Conservation (phyloP, 92 coral and sea anemone genomes). For the Epizoanthus illoricatus region DNA sequence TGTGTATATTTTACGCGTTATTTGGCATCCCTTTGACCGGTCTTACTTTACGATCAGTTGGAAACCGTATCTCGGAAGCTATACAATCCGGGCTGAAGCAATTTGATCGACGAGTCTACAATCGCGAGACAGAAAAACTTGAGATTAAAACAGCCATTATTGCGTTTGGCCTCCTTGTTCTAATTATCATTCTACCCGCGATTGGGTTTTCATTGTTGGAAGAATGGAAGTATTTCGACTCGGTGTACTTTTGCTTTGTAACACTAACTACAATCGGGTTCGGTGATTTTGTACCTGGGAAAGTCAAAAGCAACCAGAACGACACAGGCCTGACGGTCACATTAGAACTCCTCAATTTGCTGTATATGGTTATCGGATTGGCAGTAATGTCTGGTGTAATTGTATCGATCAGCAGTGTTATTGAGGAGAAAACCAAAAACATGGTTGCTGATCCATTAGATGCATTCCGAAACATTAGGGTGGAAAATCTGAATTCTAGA, state of each 20-base stretch:
- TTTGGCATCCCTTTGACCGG: conserved; percentile 95
- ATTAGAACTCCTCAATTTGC: conserved; percentile 81
- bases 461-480: conserved; percentile 70
- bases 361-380: conserved; percentile 93
- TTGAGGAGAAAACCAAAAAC: conserved; percentile 92
- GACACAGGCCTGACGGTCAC: conserved; percentile 46
- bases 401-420: conserved; percentile 95
- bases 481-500: conserved; percentile 84
- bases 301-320: conserved; percentile 2
- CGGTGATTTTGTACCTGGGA: conserved; percentile 89
- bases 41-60: conserved; percentile 90
- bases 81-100: conserved; percentile 60
- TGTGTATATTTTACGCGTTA: conserved; percentile 88
- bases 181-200: conserved; percentile 84
- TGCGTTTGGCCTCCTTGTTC: conserved; percentile 74
- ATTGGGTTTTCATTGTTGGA: conserved; percentile 65
- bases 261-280: conserved; percentile 94
- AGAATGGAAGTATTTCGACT: conserved; percentile 73
- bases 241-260: conserved; percentile 90
- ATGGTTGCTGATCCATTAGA: conserved; percentile 90
- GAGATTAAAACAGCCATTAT: conserved; percentile 90
- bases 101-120: conserved; percentile 83
- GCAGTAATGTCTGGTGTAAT: conserved; percentile 99
- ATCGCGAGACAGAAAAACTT: conserved; percentile 89
- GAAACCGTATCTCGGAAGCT: conserved; percentile 88